These are phyloP conservation scores for Pionites leucogaster DNA, from an alignment of 2,113 vertebrate genomes.

Conservation along the genomic window DNA sequence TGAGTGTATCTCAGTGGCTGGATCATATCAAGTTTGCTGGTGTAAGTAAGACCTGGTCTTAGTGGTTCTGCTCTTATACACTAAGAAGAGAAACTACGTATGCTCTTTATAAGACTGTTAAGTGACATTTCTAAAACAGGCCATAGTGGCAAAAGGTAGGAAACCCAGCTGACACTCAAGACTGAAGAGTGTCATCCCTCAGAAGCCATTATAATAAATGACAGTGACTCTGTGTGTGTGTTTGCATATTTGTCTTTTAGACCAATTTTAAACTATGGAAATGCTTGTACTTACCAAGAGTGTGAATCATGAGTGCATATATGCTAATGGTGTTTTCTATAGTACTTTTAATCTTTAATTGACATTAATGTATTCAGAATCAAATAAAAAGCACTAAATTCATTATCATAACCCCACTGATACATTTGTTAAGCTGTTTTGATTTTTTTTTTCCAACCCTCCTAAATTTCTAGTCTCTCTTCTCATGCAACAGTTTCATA, in stretches of 20 bases:
- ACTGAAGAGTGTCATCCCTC: background rate
- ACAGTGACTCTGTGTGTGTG: background rate
- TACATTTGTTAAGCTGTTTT: background rate
- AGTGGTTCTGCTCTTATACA: background rate
- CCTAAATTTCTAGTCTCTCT: background rate
- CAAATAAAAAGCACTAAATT: background rate
- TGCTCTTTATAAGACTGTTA: background rate
- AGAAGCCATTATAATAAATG: background rate
- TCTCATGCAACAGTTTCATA: background rate
- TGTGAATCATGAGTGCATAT: background rate
- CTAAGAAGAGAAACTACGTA: background rate
- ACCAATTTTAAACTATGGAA: background rate
- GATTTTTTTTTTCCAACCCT: too few relatives aligned
- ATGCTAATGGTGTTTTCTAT: background rate
- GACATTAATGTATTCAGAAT: background rate
- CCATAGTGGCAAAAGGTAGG: background rate
- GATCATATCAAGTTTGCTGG: background rate
- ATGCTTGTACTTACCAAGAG: background rate
- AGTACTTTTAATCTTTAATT: background rate
- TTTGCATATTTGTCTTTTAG: background rate
- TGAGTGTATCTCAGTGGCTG: background rate
- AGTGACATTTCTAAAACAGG: background rate
- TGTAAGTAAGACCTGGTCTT: background rate
- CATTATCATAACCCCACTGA: background rate
- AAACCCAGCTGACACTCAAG: background rate